Evolutionary conservation across 2,113 vertebrate genomes (phyloP), one percentile per base, ranked within the genome.

Genomic region (Nipponia nippon): DNA sequence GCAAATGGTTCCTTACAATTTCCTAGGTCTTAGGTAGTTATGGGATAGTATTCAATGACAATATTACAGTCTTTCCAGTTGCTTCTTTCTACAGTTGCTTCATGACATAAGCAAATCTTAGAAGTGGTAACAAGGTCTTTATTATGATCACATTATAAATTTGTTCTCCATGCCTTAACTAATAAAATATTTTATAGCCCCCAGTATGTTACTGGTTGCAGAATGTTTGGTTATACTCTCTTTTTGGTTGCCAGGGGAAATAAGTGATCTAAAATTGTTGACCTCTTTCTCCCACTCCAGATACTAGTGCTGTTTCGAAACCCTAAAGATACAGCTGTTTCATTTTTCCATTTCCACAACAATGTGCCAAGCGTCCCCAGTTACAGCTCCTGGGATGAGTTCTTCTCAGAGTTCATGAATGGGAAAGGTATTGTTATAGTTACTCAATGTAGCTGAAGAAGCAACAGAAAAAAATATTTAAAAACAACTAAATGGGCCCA

Each of bases 241-340:
- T 46, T 36, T 91, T 83, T 79, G 38, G 50, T 96, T 95, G 49
- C 89, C 67, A 53, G 34, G 42, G 47, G 42, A 76, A 70, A 67
- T 65, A 65, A 93, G 27, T 40, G 50, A 87, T 65, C 13, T 94
- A 42, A 93, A 79, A 56, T 87, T 77, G 46, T 81, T 93, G 62
- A 90, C 52, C 40, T 85, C 10, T 80, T 93, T 94, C 65, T 89
- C 22, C 79, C 58, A 40, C 44, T 83, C 21, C 94, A 99, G 98
- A 98, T 97, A 76, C 16, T 99, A 91, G 98, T 98, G 76, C 87
- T 99, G 72, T 98, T 99, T 97, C 49, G 96, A 96, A 99, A 99
- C 84, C 98, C 99, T 26, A 98, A 99, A 98, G 98, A 99, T 97
- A 98, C 98, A 5, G 95, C 98, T 49, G 98, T 98, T 38, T 99